Evolutionary conservation across 2,888 invertebrate genomes (phyloP), one percentile per base, ranked within the genome.

Genomic region (Clunio marinus): DNA sequence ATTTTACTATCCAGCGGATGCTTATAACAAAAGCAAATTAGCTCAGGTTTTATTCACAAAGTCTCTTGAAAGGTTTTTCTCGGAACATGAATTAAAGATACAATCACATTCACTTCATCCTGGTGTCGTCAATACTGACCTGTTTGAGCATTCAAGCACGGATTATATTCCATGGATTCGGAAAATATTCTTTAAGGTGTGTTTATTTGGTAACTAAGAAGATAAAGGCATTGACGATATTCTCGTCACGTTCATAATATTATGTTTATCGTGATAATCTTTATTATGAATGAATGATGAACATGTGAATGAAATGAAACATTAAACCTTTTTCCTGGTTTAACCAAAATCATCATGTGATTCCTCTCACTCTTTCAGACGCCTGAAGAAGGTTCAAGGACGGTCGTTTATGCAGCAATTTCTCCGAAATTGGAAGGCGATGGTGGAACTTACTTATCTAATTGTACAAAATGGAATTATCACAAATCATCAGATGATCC

Each of bases 11-110:
- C 81, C 86, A 0, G 83, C 83, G 45, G 83, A 83, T 25, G 89
- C 90, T 0, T 95, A 95, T 76, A 85, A 88, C 24, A 91, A 91
- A 76, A 91, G 93, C 20, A 95, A 95, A 81, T 78, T 93, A 65
- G 92, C 92, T 27, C 91, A 92, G 82, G 82, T 89, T 71, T 77
- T 88, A 71, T 83, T 81, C 67, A 83, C 85, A 1, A 81, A 78
- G 20, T 76, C 78, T 60, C 75, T 91, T 35, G 84, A 88, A 74
- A 78, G 80, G 35, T 70, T 83, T 2, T 74, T 88, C 37, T 80
- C 81, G 74, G 79, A 83, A 51, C 79, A 84, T 70, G 79, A 81
- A 13, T 75, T 76, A 22, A 79, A 81, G 55, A 86, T 93, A 0
- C 85, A 86, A 74, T 83, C 84, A 1, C 87, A 86, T 73, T 83